Percentiles rank a stretch among this genome's conserved stretches.
phyloP scores from a whole-genome alignment of 2,888 invertebrate genomes.

The Drosophila mercatorum region DNA sequence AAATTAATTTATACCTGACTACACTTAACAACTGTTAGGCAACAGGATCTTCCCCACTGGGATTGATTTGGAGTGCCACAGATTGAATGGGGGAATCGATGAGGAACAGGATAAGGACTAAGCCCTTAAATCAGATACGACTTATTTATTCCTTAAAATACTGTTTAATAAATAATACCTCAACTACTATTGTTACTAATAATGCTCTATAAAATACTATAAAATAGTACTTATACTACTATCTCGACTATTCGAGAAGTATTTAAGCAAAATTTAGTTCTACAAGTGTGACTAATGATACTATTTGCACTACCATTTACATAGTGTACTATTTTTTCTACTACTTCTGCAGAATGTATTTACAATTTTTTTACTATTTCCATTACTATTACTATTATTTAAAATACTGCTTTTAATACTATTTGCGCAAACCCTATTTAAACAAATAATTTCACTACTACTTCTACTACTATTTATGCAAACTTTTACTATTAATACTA shows the following conservation, averaged over 20 bases:
- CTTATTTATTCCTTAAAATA: not conserved
- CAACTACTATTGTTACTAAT: not conserved
- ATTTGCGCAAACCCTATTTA: not conserved
- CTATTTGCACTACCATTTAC: not conserved
- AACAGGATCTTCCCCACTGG: not conserved
- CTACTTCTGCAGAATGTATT: not conserved
- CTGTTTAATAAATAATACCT: not conserved
- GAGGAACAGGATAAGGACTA: not conserved
- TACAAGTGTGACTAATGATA: not conserved
- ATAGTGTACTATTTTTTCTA: not conserved
- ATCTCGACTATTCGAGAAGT: not conserved
- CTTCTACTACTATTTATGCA: not conserved
- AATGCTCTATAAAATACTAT: no score
- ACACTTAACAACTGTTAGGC: conserved; percentile 1
- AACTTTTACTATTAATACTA: no score
- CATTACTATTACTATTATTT: no score
- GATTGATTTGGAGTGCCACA: no score
- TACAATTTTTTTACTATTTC: no score
- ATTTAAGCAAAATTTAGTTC: not conserved
- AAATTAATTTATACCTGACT: conserved; percentile 24
- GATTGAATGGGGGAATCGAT: not conserved
- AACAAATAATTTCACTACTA: not conserved
- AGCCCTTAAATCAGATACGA: not conserved
- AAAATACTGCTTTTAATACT: no score
- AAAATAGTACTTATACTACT: not conserved